These are phyloP conservation scores for Felis catus DNA, from an alignment of 2,113 vertebrate genomes.

Conservation along the genomic window DNA sequence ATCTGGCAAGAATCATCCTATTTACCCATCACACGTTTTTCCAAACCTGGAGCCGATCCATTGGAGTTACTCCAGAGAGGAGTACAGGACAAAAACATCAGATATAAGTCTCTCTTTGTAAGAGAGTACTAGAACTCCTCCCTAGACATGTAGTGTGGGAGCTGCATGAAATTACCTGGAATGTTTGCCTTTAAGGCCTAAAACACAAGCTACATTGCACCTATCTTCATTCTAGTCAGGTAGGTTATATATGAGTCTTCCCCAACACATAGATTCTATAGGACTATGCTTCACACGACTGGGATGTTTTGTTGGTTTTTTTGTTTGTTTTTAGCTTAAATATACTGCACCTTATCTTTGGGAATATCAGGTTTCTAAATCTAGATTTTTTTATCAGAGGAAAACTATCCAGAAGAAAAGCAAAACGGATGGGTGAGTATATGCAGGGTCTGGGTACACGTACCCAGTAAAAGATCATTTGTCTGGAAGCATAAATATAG, in stretches of 20 bases:
- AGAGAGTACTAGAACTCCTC: background rate
- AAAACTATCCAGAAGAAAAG: background rate
- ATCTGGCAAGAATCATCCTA: slow-evolving; percentile 33
- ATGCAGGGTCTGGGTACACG: background rate
- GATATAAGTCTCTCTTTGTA: background rate
- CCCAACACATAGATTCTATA: background rate
- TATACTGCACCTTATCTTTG: background rate
- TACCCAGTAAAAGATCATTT: background rate
- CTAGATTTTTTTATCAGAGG: background rate
- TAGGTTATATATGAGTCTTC: background rate
- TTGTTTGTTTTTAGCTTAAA: background rate
- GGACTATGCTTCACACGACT: background rate
- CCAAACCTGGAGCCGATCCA: slow-evolving; percentile 21
- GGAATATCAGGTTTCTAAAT: background rate
- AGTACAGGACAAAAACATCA: background rate
- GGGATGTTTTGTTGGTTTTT: too few species aligned
- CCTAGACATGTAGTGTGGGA: background rate
- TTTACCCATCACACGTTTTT: slow-evolving; percentile 38
- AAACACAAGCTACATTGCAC: background rate
- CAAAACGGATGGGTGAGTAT: background rate
- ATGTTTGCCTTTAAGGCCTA: background rate
- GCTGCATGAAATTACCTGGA: background rate
- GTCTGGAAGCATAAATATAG: background rate
- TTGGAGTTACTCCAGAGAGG: background rate
- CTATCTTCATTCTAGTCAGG: background rate